A percentile compares a stretch with the other conserved stretches of the same genome.
These are phyloP conservation scores for Orius insidiosus DNA, from an alignment of 1,140 invertebrate species.

Conservation along the genomic window DNA sequence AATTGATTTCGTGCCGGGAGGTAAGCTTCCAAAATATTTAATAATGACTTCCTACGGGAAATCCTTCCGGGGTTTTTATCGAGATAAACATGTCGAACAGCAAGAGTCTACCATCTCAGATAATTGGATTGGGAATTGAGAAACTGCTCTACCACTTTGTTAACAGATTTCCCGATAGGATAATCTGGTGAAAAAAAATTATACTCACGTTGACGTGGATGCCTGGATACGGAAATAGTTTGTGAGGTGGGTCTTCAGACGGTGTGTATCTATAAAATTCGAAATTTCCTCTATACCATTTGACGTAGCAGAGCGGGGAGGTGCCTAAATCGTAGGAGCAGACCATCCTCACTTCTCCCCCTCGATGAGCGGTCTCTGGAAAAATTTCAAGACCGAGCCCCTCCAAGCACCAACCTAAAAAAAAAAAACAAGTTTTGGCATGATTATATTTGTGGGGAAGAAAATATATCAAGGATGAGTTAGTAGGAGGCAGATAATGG, in stretches of 20 bases:
- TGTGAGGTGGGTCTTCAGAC: slow-evolving; percentile 32
- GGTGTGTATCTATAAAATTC: slow-evolving; percentile 46
- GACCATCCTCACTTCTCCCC: slow-evolving; percentile 47
- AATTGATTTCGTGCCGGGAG: too few species aligned
- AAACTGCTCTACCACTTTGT: background rate
- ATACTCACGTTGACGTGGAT: slow-evolving; percentile 40
- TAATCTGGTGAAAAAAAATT: background rate
- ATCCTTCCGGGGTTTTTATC: too few species aligned
- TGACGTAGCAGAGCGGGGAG: slow-evolving; percentile 62
- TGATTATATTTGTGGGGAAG: too few species aligned
- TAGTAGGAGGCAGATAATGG: too few species aligned
- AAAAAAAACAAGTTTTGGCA: too few species aligned
- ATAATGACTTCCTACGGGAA: too few species aligned
- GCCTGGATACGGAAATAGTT: slow-evolving; percentile 35
- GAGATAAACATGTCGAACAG: too few species aligned
- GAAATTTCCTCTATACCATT: slow-evolving; percentile 60
- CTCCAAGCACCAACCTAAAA: slow-evolving; percentile 12
- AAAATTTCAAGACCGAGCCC: slow-evolving; percentile 27
- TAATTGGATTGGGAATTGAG: too few species aligned
- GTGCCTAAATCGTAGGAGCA: slow-evolving; percentile 63
- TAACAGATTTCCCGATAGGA: background rate
- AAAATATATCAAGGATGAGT: too few species aligned
- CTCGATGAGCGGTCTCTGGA: slow-evolving; percentile 47
- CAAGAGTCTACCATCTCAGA: too few species aligned
- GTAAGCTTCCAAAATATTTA: too few species aligned